Evolutionary conservation across 2,797 vertebrate species (phyloP).

Genomic region (Aeoliscus strigatus): DNA sequence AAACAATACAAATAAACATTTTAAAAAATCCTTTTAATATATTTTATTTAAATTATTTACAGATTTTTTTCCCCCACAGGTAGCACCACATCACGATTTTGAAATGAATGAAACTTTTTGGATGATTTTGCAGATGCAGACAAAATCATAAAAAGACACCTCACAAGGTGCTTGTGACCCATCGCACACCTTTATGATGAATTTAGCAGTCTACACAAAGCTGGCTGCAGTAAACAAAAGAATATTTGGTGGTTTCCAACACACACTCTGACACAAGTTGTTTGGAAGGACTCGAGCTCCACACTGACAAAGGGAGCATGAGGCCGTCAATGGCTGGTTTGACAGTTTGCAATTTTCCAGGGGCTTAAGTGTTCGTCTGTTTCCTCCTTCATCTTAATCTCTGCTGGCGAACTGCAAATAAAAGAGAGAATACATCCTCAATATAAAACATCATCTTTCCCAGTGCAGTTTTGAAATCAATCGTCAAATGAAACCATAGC

Average conservation of each 20-base stretch:
- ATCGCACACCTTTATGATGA: slow-evolving; percentile 65
- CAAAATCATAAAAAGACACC: slow-evolving; percentile 45
- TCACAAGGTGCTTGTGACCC: slow-evolving; percentile 63
- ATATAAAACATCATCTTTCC: background rate
- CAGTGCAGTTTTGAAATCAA: background rate
- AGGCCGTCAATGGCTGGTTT: slow-evolving; percentile 10
- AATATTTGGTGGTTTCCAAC: too few species aligned
- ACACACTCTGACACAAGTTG: background rate
- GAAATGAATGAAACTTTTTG: slow-evolving; percentile 40
- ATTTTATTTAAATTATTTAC: slow-evolving; percentile 83
- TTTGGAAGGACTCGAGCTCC: background rate
- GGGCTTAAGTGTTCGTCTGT: slow-evolving; percentile 7
- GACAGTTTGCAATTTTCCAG: slow-evolving; percentile 9
- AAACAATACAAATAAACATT: slow-evolving; percentile 55
- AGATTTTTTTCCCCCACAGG: slow-evolving; percentile 50
- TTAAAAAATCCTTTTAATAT: slow-evolving; percentile 56
- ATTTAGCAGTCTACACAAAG: slow-evolving; percentile 61
- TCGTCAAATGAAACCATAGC: slow-evolving; percentile 18
- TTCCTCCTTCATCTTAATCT: slow-evolving; percentile 70
- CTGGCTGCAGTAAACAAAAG: slow-evolving; percentile 41
- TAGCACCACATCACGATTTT: slow-evolving; percentile 64
- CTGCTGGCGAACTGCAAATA: slow-evolving; percentile 75
- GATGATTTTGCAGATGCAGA: slow-evolving; percentile 57
- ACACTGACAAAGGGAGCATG: slow-evolving; percentile 8
- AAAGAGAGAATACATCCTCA: slow-evolving; percentile 3